These are phyloP conservation scores for Malthinus flaveolus DNA, from an alignment of 2,888 invertebrate species.

Conservation along the genomic window DNA sequence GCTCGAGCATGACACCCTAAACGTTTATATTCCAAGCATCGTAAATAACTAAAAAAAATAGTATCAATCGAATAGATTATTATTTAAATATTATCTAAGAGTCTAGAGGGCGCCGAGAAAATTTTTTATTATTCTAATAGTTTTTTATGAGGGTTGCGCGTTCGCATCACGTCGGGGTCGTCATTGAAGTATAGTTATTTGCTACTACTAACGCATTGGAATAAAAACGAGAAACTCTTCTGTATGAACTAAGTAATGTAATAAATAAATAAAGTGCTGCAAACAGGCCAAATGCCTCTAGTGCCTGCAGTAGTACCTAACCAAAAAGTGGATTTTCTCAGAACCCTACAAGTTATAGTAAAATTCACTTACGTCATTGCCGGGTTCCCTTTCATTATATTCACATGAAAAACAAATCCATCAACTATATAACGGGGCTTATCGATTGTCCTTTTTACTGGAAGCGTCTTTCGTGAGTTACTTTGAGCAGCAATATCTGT, in stretches of 20 bases:
- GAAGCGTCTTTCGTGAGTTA: not conserved
- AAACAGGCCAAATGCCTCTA: no score
- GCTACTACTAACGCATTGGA: no score
- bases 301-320: no score
- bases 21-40: slow-evolving; percentile 51
- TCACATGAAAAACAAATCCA: slow-evolving; percentile 53
- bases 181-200: no score
- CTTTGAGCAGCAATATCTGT: slow-evolving; percentile 32
- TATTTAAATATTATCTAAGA: not conserved
- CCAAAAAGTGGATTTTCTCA: no score
- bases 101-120: no score
- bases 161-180: no score
- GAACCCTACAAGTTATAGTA: not conserved
- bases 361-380: slow-evolving; percentile 49
- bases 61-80: not conserved
- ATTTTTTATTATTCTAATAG: no score
- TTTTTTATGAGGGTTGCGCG: no score
- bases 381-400: slow-evolving; percentile 51
- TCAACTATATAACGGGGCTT: slow-evolving; percentile 53
- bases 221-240: no score
- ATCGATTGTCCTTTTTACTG: slow-evolving; percentile 44
- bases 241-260: no score
- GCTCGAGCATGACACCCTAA: slow-evolving; percentile 51
- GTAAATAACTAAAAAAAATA: slow-evolving; percentile 43
- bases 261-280: no score